These are phyloP conservation scores for Tupiocoris notatus DNA, from an alignment of 2,888 invertebrate species.

Conservation along the genomic window DNA sequence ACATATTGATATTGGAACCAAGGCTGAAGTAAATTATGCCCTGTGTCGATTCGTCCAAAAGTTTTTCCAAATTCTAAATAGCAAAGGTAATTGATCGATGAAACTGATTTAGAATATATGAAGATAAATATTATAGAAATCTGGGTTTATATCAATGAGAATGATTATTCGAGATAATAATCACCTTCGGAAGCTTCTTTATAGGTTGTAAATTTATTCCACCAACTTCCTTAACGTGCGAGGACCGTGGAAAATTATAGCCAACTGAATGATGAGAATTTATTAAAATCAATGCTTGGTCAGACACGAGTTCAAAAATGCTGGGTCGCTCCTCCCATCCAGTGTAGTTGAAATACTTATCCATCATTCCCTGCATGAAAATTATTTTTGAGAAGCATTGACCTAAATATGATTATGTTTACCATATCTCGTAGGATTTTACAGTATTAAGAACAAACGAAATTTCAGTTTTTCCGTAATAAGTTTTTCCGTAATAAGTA, in stretches of 20 bases:
- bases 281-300: conserved; percentile 37
- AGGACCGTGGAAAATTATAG: conserved; percentile 72
- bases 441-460: no score
- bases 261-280: conserved; percentile 37
- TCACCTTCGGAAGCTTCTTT: conserved; percentile 65
- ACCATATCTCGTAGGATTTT: no score
- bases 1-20: conserved; percentile 77
- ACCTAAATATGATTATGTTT: no score
- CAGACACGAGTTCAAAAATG: conserved; percentile 13
- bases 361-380: conserved; percentile 25
- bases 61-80: conserved; percentile 70
- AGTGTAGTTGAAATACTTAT: conserved; percentile 39
- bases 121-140: not conserved
- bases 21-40: conserved; percentile 83
- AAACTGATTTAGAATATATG: no score
- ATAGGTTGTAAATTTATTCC: conserved; percentile 77
- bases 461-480: no score
- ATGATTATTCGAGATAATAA: not conserved
- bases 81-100: no score
- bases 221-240: conserved; percentile 79
- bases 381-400: no score
- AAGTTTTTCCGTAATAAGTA: no score
- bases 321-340: conserved; percentile 43
- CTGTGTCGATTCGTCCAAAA: conserved; percentile 60
- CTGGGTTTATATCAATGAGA: no score